Percentiles rank a stretch among this genome's conserved stretches.
Evolutionary conservation across 2,888 invertebrate species (phyloP).

Genomic region (Epistrophe grossulariae): DNA sequence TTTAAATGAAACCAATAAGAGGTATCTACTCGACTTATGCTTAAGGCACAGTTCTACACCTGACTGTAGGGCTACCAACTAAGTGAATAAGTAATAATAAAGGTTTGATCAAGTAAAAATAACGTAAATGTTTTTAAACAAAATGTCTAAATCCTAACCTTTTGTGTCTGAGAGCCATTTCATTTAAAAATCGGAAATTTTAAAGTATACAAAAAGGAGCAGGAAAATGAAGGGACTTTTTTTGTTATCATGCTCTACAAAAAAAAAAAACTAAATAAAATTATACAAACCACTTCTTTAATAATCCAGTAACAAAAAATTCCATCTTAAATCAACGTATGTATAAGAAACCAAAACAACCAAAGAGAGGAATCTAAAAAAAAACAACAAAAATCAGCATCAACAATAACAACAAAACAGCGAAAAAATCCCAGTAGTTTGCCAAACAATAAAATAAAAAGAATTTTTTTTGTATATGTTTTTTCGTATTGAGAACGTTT

Average conservation of each 20-base stretch:
- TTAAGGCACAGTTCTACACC: no score
- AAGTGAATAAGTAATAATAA: no score
- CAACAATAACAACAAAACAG: constrained; percentile 33
- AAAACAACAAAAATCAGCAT: constrained; percentile 20
- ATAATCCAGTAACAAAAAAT: constrained; percentile 13
- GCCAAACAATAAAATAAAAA: constrained; percentile 52
- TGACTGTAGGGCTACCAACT: no score
- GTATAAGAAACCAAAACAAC: constrained; percentile 23
- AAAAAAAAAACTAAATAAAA: neutral
- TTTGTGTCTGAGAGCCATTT: no score
- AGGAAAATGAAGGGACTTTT: neutral
- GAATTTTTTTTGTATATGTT: constrained; percentile 54
- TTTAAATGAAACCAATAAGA: no score
- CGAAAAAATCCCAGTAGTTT: constrained; percentile 22
- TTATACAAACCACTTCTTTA: neutral
- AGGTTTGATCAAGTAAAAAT: no score
- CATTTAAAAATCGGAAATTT: neutral
- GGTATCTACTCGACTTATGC: no score
- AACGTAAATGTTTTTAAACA: no score
- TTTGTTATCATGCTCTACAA: neutral
- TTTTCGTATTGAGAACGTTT: constrained; percentile 55
- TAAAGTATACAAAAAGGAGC: neutral
- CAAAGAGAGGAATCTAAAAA: constrained; percentile 12
- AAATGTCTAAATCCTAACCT: no score
- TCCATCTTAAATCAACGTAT: neutral